These are phyloP conservation scores for Cacoxenus indagator DNA, from an alignment of 2,888 invertebrate species.

Conservation along the genomic window DNA sequence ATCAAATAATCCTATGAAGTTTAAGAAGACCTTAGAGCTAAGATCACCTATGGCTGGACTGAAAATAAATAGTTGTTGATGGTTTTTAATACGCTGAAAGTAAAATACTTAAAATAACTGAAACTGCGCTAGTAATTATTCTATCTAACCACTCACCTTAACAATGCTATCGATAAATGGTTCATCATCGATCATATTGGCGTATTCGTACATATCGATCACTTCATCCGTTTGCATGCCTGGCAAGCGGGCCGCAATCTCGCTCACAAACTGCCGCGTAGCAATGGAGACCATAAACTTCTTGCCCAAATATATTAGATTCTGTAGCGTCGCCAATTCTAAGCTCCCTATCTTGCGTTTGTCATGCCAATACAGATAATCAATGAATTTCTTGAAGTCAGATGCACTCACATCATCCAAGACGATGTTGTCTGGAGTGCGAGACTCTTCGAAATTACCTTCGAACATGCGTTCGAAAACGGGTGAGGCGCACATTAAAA, in stretches of 20 bases:
- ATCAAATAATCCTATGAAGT: conserved; percentile 30
- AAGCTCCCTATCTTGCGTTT: conserved; percentile 25
- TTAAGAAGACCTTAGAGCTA: conserved; percentile 34
- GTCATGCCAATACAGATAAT: conserved; percentile 42
- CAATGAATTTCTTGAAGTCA: conserved; percentile 40
- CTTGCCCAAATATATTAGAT: conserved; percentile 42
- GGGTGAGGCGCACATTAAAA: conserved; percentile 42
- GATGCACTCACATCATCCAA: conserved; percentile 40
- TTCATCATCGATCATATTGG: conserved; percentile 36
- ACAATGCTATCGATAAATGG: conserved; percentile 25
- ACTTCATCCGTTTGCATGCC: conserved; percentile 28
- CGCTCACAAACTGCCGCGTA: conserved; percentile 32
- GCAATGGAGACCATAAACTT: conserved; percentile 42
- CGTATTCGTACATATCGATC: conserved; percentile 41
- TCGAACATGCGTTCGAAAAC: conserved; percentile 48
- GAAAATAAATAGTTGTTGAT: conserved; percentile 15
- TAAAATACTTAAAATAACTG: neutral
- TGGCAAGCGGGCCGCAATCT: conserved; percentile 23
- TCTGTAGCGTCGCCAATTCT: conserved; percentile 36
- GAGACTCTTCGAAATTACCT: conserved; percentile 41
- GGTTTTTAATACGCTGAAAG: conserved; percentile 24
- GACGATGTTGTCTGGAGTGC: conserved; percentile 38
- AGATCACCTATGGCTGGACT: conserved; percentile 35
- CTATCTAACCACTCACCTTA: conserved; percentile 25
- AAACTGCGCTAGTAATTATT: neutral